Conservation (phyloP, 2,888 invertebrate genomes). For the Automeris io region DNA sequence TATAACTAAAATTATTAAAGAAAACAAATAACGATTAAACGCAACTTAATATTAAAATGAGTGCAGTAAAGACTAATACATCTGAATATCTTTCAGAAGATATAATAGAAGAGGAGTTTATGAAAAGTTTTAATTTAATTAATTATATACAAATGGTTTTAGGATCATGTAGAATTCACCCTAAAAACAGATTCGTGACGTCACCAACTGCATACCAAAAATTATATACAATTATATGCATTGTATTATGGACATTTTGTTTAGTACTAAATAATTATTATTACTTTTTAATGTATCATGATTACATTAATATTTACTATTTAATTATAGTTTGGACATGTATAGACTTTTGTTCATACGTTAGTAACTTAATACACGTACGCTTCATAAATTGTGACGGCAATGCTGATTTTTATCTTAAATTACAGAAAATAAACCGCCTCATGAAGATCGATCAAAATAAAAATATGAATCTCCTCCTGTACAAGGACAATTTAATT, state of each 20-base stretch:
- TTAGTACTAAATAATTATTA: constrained; percentile 13
- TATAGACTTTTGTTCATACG: constrained; percentile 22
- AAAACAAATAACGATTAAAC: not conserved
- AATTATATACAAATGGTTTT: constrained; percentile 29
- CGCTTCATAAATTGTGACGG: constrained; percentile 35
- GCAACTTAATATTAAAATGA: not conserved
- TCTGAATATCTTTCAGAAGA: constrained; percentile 35
- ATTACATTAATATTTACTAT: constrained; percentile 16
- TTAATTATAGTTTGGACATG: constrained; percentile 17
- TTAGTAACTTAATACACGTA: constrained; percentile 31
- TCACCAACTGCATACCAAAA: constrained; percentile 37
- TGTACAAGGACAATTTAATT: constrained; percentile 20
- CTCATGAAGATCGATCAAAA: constrained; percentile 37
- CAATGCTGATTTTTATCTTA: constrained; percentile 37
- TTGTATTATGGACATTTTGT: constrained; percentile 15
- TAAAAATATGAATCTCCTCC: constrained; percentile 22
- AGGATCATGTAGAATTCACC: constrained; percentile 39
- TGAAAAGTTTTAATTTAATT: constrained; percentile 30
- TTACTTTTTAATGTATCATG: constrained; percentile 13
- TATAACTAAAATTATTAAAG: too few species aligned
- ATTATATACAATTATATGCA: constrained; percentile 27
- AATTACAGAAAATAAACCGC: constrained; percentile 46
- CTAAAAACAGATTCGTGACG: constrained; percentile 37
- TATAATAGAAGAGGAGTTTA: constrained; percentile 44
- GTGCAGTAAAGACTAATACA: not conserved